These are phyloP conservation scores for Gisinianus flammeolus DNA, from an alignment of 2,888 invertebrate genomes.

Conservation along the genomic window DNA sequence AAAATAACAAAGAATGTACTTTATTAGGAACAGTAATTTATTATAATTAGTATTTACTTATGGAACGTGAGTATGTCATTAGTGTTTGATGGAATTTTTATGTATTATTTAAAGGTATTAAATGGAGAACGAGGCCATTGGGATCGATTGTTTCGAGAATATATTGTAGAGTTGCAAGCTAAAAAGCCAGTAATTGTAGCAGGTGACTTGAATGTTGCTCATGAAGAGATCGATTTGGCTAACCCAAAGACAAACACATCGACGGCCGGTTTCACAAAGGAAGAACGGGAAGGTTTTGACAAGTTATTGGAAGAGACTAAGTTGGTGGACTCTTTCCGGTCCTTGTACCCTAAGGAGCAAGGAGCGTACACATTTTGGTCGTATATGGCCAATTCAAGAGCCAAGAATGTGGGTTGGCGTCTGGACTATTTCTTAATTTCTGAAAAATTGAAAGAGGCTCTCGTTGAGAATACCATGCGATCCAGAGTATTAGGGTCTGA, in stretches of 20 bases:
- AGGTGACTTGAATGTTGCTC: slow-evolving; percentile 98
- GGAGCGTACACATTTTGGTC: slow-evolving; percentile 95
- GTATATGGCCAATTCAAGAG: slow-evolving; percentile 84
- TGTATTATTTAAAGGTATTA: too few relatives aligned
- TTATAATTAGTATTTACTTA: too few relatives aligned
- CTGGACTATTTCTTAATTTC: slow-evolving; percentile 95
- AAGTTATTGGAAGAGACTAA: slow-evolving; percentile 76
- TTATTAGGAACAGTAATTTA: too few relatives aligned
- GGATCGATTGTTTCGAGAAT: slow-evolving; percentile 83
- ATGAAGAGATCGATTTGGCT: slow-evolving; percentile 92
- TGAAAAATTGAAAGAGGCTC: slow-evolving; percentile 73
- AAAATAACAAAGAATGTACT: too few relatives aligned
- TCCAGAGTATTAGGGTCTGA: slow-evolving; percentile 88
- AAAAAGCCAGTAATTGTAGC: slow-evolving; percentile 93
- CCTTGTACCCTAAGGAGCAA: slow-evolving; percentile 71
- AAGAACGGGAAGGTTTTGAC: slow-evolving; percentile 91
- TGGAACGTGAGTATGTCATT: too few relatives aligned
- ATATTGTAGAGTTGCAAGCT: slow-evolving; percentile 78
- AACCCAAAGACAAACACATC: slow-evolving; percentile 93
- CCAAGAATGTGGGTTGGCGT: slow-evolving; percentile 94
- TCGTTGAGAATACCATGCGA: slow-evolving; percentile 86
- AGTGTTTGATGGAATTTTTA: too few relatives aligned
- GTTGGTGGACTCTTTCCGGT: slow-evolving; percentile 80
- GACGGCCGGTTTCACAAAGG: slow-evolving; percentile 93
- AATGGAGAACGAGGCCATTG: slow-evolving; percentile 86